These are phyloP conservation scores for Sinocyclocheilus grahami DNA, from an alignment of 2,113 vertebrate genomes.

Conservation along the genomic window DNA sequence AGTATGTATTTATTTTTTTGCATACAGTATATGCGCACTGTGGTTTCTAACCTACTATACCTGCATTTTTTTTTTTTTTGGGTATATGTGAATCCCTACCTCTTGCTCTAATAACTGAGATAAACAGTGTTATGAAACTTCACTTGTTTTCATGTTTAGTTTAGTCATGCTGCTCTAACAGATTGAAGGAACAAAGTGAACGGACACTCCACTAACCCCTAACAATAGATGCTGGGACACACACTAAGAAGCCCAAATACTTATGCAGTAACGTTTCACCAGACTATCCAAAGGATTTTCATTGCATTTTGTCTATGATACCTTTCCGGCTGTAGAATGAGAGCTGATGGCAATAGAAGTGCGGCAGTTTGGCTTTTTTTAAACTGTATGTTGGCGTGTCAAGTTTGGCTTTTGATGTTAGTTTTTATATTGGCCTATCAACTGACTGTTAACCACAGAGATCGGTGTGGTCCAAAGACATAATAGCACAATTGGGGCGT, in stretches of 20 bases:
- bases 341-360: conserved; percentile 47
- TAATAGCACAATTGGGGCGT: conserved; percentile 46
- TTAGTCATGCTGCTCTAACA: conserved; percentile 50
- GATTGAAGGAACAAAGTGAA: conserved; percentile 26
- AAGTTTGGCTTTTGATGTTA: conserved; percentile 26
- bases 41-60: conserved; percentile 53
- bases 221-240: conserved; percentile 27
- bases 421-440: conserved; percentile 43
- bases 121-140: conserved; percentile 51
- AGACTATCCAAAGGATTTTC: conserved; percentile 39
- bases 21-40: conserved; percentile 72
- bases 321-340: conserved; percentile 1
- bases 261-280: conserved; percentile 46
- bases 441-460: conserved; percentile 47
- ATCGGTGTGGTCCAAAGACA: conserved; percentile 57
- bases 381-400: conserved; percentile 23
- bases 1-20: conserved; percentile 73
- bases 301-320: conserved; percentile 24
- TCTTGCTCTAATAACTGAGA: conserved; percentile 54
- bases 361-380: conserved; percentile 63
- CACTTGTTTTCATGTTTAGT: conserved; percentile 31
- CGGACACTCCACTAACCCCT: not conserved
- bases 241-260: conserved; percentile 22
- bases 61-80: conserved; percentile 36
- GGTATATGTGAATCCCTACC: conserved; percentile 57